Base-by-base conservation (phyloP, 2,113 vertebrate genomes). In the Passer montanus region DNA sequence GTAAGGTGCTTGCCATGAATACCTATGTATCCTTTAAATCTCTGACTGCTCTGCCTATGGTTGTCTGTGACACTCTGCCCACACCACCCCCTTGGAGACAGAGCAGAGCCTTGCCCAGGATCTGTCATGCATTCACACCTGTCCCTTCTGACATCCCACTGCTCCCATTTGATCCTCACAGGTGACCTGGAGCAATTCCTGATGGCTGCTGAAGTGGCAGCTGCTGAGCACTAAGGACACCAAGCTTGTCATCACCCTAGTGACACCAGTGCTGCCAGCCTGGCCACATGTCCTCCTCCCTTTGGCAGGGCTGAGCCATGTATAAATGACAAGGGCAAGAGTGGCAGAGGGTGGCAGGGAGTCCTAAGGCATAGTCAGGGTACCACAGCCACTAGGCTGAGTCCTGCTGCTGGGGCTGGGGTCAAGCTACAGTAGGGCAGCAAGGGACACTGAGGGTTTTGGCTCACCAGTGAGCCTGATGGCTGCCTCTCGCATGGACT, bases 11-110 rank as follows among this genome's bases (percentile, higher is more conserved):
- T 77, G 8, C 24, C 11, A 21, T 9, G 3, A 39, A n/a, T 28
- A 37, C 10, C 14, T 41, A 11, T 3, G 2, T 28, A 15, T 7
- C 19, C 22, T 13, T 53, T 44, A 39, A 70, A 35, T 30, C 21
- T 64, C 43, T 46, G 14, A 56, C 22, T 62, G 13, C 63, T 56
- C 52, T 66, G 39, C 44, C 8, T 41, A 41, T 41, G 39, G 39
- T 41, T 41, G 39, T 41, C 39, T 41, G 39, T 12, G 39, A 41
- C 39, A 41, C 39, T 41, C 39, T 66, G 39, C 44, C 8, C 27
- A 20, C 12, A 3, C 11, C 3, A 19, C 8, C 11, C 18, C 13
- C 3, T 0, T 16, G 26, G 7, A 11, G 6, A 21, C 13, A 41
- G 28, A 66, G 26, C 41, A 50, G 69, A 88, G 46, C 9, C 13